Base-by-base conservation (phyloP, 2,797 vertebrate species). In the Periophthalmus magnuspinnatus region DNA sequence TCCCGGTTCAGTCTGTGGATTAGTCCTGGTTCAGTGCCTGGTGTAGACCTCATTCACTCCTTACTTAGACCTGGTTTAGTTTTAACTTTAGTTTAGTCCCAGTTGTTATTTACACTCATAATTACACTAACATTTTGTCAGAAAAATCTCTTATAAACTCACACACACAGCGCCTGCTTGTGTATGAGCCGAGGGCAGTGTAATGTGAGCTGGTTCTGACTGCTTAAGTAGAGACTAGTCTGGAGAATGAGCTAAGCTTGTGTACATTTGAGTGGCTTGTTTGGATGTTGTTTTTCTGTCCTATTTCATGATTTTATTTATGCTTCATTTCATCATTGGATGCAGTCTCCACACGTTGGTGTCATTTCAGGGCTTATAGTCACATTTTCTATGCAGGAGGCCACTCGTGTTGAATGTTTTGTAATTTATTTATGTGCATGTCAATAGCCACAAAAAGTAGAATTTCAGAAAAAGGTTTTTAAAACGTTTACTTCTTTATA, bases 351-450 rank as follows among this genome's bases (percentile, higher is more conserved):
- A 32, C 38, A 57, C 65, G 65, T 76, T 32, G 45, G 48, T 36
- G n/a, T 32, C 66, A 55, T 59, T 81, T 81, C 69, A 88, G 74
- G 74, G 77, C 62, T 78, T 76, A 67, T n/a, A 6, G 32, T 75
- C 80, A 45, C 71, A 56, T 81, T 89, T 90, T 90, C 71, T 90
- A 89, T 74, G 87, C 91, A 92, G 90, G 80, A 92, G 90, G 80
- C 77, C 89, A 91, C 83, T 89, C 85, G 85, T 72, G 82, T 81
- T 77, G 73, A 79, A 88, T 57, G 82, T 90, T 90, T 90, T 91
- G 87, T 91, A 90, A 73, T 50, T 74, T 90, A 90, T 83, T 85
- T 83, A 83, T 85, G 77, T 83, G 75, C 77, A 84, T 83, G 71
- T 82, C 67, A 65, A 67, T 54, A 77, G 59, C 54, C 48, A 52